Percentiles rank a stretch among this genome's conserved stretches.
Conservation (phyloP, 1,140 invertebrate genomes). For the Cherax quadricarinatus region DNA sequence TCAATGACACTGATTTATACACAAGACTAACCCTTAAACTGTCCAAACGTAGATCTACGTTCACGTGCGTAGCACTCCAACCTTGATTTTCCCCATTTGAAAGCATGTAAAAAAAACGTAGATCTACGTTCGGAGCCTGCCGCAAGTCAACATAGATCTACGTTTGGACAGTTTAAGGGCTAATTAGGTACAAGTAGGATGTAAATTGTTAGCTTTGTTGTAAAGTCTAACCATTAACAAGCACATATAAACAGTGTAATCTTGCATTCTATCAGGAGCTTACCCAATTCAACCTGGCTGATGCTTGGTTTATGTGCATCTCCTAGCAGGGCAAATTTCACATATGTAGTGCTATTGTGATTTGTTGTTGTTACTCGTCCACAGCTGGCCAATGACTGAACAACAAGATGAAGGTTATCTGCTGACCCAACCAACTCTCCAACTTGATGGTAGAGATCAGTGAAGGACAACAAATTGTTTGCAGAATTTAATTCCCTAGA, state of each 20-base stretch:
- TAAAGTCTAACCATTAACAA: not conserved
- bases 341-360: conserved; percentile 16
- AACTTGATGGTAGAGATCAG: not conserved
- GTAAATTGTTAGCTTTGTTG: not conserved
- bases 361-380: not conserved
- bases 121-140: too few relatives aligned
- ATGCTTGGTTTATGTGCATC: not conserved
- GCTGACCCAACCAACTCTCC: conserved; percentile 16
- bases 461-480: not conserved
- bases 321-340: conserved; percentile 21
- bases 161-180: too few relatives aligned
- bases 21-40: too few relatives aligned
- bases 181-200: too few relatives aligned
- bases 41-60: too few relatives aligned
- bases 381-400: not conserved
- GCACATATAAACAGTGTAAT: not conserved
- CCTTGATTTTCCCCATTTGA: too few relatives aligned
- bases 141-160: too few relatives aligned
- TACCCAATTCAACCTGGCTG: conserved; percentile 23
- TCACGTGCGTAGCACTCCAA: too few relatives aligned
- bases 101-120: too few relatives aligned
- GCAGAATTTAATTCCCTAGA: not conserved
- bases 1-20: too few relatives aligned
- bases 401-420: conserved; percentile 20
- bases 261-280: not conserved